phyloP scores from a whole-genome alignment of 2,113 vertebrate genomes.

The Felis catus region DNA sequence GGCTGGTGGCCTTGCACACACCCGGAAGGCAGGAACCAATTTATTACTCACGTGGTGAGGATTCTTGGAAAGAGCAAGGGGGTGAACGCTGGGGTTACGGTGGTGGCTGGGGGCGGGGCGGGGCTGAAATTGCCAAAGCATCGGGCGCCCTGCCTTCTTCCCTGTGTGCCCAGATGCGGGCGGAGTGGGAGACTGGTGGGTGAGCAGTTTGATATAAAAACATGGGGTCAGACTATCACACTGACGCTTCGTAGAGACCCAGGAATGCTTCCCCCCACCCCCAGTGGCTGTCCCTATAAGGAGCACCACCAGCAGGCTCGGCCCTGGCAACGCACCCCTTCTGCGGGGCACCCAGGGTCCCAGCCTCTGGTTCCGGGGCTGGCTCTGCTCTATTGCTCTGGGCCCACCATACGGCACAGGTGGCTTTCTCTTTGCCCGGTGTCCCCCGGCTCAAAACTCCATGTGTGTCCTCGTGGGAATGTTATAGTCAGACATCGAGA shows the following conservation, averaged over 20 bases:
- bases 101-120: not conserved
- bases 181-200: not conserved
- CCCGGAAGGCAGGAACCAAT: not conserved
- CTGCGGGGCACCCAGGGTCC: fast-evolving
- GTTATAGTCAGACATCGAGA: not conserved
- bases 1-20: fast-evolving
- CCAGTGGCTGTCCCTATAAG: not conserved
- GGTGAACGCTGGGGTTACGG: not conserved
- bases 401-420: fast-evolving
- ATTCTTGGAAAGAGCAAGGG: not conserved
- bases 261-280: fast-evolving
- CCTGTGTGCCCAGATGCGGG: not conserved
- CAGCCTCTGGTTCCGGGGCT: not conserved
- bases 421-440: not conserved
- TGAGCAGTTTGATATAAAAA: not conserved
- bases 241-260: not conserved
- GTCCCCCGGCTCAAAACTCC: not conserved
- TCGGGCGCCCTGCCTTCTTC: too few species aligned
- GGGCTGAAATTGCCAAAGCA: not conserved
- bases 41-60: fast-evolving
- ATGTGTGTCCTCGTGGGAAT: not conserved
- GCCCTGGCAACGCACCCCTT: fast-evolving
- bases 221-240: too few species aligned
- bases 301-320: not conserved
- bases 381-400: not conserved